Conservation (phyloP, 1,140 invertebrate genomes). For the Orius laevigatus region DNA sequence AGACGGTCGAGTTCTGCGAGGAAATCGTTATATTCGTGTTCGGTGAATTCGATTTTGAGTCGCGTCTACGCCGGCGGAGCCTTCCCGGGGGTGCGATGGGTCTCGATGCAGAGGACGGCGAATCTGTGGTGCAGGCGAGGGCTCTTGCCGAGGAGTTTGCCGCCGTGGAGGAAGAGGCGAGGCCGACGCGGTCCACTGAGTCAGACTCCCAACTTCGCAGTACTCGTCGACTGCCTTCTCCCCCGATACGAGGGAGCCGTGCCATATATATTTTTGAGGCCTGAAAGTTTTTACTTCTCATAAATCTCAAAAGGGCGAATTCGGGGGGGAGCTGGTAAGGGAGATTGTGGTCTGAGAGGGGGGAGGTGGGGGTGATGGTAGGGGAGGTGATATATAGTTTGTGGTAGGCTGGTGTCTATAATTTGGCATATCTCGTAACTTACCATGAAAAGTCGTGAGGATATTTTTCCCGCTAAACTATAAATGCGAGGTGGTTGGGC, state of each 20-base stretch:
- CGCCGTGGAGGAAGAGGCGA: constrained; percentile 59
- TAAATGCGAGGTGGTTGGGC: constrained; percentile 75
- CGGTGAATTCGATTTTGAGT: no score
- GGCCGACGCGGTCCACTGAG: constrained; percentile 48
- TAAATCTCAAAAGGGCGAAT: no score
- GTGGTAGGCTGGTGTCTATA: no score
- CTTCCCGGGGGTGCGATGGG: no score
- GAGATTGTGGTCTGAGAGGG: no score
- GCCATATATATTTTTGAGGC: constrained; percentile 90
- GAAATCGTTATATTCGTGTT: no score
- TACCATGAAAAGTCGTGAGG: constrained; percentile 57
- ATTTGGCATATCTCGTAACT: no score
- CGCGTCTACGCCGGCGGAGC: no score
- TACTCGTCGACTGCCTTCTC: constrained; percentile 68
- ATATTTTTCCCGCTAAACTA: constrained; percentile 91
- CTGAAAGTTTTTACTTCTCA: constrained; percentile 30
- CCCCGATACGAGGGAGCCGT: constrained; percentile 69
- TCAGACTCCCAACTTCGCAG: constrained; percentile 80
- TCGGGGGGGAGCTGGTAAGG: no score
- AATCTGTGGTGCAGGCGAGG: constrained; percentile 38
- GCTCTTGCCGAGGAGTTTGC: constrained; percentile 25
- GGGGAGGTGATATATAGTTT: no score
- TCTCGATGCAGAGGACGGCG: constrained; percentile 76
- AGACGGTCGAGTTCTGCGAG: no score
- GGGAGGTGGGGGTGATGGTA: no score